Conservation (phyloP, 2,113 vertebrate genomes). For the Emydura subglobosa region DNA sequence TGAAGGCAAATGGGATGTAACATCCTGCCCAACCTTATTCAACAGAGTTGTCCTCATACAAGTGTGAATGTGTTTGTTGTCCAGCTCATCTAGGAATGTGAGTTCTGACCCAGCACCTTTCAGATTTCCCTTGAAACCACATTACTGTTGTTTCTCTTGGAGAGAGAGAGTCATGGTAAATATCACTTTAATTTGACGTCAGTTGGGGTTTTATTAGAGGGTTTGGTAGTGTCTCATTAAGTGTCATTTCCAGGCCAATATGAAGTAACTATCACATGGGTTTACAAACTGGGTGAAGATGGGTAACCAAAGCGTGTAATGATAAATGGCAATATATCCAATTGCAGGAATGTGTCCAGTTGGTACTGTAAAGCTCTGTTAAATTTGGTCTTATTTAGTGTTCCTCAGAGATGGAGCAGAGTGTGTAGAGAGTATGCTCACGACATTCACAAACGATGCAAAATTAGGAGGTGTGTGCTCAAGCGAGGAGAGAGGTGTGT, state of each 20-base stretch:
- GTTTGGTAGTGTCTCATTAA: not conserved
- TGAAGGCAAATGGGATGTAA: not conserved
- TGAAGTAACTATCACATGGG: not conserved
- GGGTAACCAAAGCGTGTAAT: not conserved
- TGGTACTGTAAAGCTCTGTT: not conserved
- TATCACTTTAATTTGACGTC: not conserved
- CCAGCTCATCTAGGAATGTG: not conserved
- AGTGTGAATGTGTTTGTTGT: not conserved
- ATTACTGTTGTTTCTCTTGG: not conserved
- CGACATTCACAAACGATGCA: not conserved
- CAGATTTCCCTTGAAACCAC: not conserved
- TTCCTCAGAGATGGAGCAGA: not conserved
- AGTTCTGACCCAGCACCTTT: not conserved
- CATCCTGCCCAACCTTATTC: not conserved
- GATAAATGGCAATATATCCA: not conserved
- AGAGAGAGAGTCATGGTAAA: not conserved
- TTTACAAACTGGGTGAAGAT: not conserved
- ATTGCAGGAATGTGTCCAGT: not conserved
- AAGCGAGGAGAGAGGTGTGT: not conserved
- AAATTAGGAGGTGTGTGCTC: not conserved
- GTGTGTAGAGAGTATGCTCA: fast-evolving
- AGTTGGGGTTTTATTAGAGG: not conserved
- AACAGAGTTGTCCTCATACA: not conserved
- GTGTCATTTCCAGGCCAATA: too few species aligned
- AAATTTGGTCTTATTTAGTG: not conserved